A percentile compares a stretch with the other conserved stretches of the same genome.
Conservation (phyloP, 2,113 vertebrate genomes). For the Vulpes lagopus region DNA sequence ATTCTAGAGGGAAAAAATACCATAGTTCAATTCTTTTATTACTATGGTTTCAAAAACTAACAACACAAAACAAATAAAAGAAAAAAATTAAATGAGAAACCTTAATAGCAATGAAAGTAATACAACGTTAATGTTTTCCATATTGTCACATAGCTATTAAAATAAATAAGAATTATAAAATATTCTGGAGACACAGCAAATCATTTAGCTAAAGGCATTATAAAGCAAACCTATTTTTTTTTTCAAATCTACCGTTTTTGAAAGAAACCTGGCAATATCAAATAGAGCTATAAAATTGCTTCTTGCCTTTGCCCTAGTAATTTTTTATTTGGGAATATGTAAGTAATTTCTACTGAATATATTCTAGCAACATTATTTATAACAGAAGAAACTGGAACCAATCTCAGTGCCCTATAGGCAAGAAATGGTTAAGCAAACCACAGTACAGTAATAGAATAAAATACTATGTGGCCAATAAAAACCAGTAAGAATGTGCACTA, state of each 20-base stretch:
- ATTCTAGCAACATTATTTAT: conserved; percentile 9
- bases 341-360: conserved; percentile 54
- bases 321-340: conserved; percentile 40
- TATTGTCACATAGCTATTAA: background rate
- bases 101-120: background rate
- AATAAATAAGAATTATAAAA: conserved; percentile 49
- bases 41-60: conserved; percentile 54
- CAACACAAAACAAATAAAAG: conserved; percentile 9
- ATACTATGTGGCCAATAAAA: background rate
- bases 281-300: conserved; percentile 4
- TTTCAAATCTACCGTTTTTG: background rate
- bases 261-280: conserved; percentile 27
- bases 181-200: background rate
- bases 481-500: background rate
- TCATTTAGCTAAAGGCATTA: background rate
- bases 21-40: background rate
- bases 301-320: conserved; percentile 7
- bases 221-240: conserved; percentile 1
- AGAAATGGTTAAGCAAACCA: conserved; percentile 8
- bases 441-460: background rate
- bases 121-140: background rate
- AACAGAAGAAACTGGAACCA: background rate
- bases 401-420: background rate
- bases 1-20: background rate
- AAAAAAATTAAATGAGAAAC: conserved; percentile 8